Base-by-base conservation (phyloP, 2,797 vertebrate species). In the Periophthalmus magnuspinnatus region DNA sequence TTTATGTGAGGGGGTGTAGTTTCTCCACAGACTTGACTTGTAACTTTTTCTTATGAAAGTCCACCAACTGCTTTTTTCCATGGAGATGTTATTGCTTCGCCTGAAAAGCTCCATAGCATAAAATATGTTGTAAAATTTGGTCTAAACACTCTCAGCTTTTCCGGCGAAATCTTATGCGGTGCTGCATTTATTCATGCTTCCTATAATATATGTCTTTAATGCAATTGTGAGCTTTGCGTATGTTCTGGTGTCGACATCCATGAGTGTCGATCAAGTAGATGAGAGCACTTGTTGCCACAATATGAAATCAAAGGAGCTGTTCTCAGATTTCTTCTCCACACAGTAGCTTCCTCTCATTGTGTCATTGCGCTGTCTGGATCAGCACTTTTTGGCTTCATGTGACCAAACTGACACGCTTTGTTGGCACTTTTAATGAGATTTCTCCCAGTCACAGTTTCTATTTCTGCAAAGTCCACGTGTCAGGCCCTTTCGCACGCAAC, bases 361-460 rank as follows among this genome's bases (percentile, higher is more conserved):
- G 61, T 77, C 70, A 74, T 63, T 17, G n/a, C 56, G 38, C 64
- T 54, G 47, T 36, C 5, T 56, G 65, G 67, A 81, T 90, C 87
- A 88, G 88, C 89, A 75, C 75, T 82, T 80, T 86, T 88, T 82
- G 81, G 87, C 87, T 81, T 85, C 75, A 80, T 56, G 70, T 92
- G 90, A 93, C 85, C 80, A 75, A 70, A 82, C 81, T 79, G 84
- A 87, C 86, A 93, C 75, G 92, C 87, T 91, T 90, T 91, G 88
- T 81, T 93, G 92, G 82, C 80, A 84, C 78, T 92, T 91, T 93
- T 93, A 93, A 93, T 94, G 92, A 93, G 91, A 84, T 87, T 93
- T 83, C 60, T 84, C 81, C 70, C 63, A 77, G 84, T 77, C 48
- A 9, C 69, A 78, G 71, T 70, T 87, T 70, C 76, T 50, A 74